These are phyloP conservation scores for Lasioglossum calceatum DNA, from an alignment of 2,888 invertebrate genomes.

Conservation along the genomic window DNA sequence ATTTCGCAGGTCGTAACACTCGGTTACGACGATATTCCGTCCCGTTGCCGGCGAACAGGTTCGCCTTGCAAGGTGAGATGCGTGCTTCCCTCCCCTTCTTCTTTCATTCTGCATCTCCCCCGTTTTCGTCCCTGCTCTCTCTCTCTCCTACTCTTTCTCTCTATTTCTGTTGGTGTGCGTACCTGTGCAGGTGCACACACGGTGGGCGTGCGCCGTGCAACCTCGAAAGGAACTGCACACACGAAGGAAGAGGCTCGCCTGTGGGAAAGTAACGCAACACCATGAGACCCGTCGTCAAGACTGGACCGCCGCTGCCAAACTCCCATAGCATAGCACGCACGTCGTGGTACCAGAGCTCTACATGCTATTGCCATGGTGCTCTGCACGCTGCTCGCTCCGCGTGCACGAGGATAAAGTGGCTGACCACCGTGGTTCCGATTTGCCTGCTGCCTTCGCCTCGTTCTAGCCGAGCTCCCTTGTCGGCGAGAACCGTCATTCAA, in stretches of 20 bases:
- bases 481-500: neutral
- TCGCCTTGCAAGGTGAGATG: conserved; percentile 82
- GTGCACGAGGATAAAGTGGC: conserved; percentile 68
- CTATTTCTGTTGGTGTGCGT: neutral
- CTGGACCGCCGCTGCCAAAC: conserved; percentile 81
- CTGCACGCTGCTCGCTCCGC: conserved; percentile 47
- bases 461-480: conserved; percentile 39
- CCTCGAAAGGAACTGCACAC: conserved; percentile 67
- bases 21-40: conserved; percentile 69
- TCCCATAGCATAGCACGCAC: conserved; percentile 72
- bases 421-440: conserved; percentile 76
- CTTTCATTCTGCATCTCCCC: conserved; percentile 48
- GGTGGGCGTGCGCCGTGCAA: conserved; percentile 61
- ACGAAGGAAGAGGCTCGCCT: conserved; percentile 69
- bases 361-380: conserved; percentile 36
- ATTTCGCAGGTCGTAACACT: conserved; percentile 69
- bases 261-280: conserved; percentile 82
- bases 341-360: conserved; percentile 28
- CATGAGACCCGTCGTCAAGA: conserved; percentile 76
- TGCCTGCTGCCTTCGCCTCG: conserved; percentile 39
- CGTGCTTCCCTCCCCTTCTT: conserved; percentile 60
- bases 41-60: conserved; percentile 76
- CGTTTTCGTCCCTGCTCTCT: conserved; percentile 23
- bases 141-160: neutral
- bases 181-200: conserved; percentile 62